Conservation (phyloP, 2,113 vertebrate genomes). For the Marcusenius ussheri region DNA sequence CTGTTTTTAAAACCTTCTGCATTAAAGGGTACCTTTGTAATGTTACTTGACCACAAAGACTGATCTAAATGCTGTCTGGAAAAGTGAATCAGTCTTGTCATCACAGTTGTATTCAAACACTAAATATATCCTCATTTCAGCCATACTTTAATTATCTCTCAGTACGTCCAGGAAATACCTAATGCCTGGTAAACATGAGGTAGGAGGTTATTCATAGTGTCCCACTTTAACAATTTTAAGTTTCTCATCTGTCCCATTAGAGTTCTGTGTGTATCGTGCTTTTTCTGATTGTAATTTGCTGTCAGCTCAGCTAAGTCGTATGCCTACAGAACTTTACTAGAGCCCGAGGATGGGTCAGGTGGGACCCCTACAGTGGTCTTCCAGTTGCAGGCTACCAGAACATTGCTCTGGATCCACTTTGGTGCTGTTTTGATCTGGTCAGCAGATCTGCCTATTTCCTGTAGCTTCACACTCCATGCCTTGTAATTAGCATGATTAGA, state of each 20-base stretch:
- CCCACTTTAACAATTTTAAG: background rate
- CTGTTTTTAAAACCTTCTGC: background rate
- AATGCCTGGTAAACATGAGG: conserved; percentile 2
- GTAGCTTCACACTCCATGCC: background rate
- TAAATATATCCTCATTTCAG: background rate
- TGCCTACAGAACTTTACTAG: background rate
- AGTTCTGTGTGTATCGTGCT: background rate
- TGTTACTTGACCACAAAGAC: background rate
- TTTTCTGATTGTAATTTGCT: background rate
- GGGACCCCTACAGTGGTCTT: background rate
- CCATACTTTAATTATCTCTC: background rate
- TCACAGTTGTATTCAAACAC: background rate
- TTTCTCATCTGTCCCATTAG: background rate
- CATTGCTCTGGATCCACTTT: background rate
- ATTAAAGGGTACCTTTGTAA: background rate
- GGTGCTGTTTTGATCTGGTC: background rate
- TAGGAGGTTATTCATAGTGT: background rate
- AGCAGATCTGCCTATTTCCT: background rate
- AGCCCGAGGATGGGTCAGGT: background rate
- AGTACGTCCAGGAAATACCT: background rate
- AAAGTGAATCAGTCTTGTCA: background rate
- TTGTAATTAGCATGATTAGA: background rate
- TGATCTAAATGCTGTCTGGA: conserved; percentile 2
- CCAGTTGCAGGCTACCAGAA: background rate
- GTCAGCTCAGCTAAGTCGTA: background rate